phyloP scores from a whole-genome alignment of 2,888 invertebrate genomes.

The Plusia festucae region DNA sequence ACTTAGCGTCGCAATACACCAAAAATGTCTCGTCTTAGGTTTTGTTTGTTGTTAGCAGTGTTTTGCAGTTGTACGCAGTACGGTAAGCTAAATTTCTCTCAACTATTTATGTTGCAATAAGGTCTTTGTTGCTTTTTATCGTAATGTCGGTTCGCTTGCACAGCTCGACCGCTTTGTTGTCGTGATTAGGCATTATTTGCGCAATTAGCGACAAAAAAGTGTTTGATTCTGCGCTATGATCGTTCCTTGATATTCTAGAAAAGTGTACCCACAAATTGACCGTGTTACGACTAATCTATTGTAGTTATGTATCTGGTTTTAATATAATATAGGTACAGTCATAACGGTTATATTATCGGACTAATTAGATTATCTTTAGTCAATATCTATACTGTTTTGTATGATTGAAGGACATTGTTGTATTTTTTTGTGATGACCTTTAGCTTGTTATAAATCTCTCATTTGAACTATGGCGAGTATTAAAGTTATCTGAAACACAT shows the following conservation, averaged over 20 bases:
- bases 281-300: not conserved
- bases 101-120: conserved; percentile 61
- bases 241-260: conserved; percentile 54
- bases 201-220: conserved; percentile 63
- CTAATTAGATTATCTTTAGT: conserved; percentile 11
- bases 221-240: conserved; percentile 48
- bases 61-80: conserved; percentile 73
- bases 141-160: conserved; percentile 52
- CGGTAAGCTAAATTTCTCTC: conserved; percentile 72
- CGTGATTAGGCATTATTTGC: conserved; percentile 64
- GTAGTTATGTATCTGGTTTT: not conserved
- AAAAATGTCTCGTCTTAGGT: conserved; percentile 75
- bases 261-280: conserved; percentile 40
- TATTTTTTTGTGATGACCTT: conserved; percentile 27
- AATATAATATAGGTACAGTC: conserved; percentile 1
- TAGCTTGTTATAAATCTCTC: conserved; percentile 21
- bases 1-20: conserved; percentile 52
- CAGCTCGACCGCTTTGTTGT: conserved; percentile 60
- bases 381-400: conserved; percentile 5
- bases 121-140: conserved; percentile 74
- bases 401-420: not conserved
- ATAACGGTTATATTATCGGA: not conserved
- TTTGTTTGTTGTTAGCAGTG: conserved; percentile 74
- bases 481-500: conserved; percentile 16
- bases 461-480: conserved; percentile 26